These are phyloP conservation scores for Silvanus unidentatus DNA, from an alignment of 2,888 invertebrate species.

Conservation along the genomic window DNA sequence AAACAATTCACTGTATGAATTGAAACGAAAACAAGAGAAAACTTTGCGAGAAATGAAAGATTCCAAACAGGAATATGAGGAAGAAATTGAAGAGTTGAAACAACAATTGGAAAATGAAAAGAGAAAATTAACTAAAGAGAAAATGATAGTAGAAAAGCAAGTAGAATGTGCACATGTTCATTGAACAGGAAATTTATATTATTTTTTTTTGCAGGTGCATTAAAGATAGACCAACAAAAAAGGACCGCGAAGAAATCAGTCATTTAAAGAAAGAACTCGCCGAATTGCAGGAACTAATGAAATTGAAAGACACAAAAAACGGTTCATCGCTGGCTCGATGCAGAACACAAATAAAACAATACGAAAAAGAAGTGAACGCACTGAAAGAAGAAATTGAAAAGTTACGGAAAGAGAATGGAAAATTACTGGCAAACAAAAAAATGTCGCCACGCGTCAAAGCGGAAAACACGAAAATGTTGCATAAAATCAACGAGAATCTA, in stretches of 20 bases:
- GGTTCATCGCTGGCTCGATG: slow-evolving; percentile 66
- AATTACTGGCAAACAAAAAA: slow-evolving; percentile 56
- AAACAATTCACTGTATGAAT: slow-evolving; percentile 31
- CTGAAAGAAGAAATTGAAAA: slow-evolving; percentile 62
- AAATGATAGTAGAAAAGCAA: slow-evolving; percentile 45
- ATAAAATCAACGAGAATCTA: slow-evolving; percentile 66
- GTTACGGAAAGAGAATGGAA: slow-evolving; percentile 60
- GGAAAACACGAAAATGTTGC: slow-evolving; percentile 64
- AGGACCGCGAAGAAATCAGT: slow-evolving; percentile 65
- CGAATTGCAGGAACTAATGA: slow-evolving; percentile 60
- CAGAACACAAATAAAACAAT: slow-evolving; percentile 65
- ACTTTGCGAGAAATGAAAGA: slow-evolving; percentile 35
- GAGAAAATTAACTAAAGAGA: slow-evolving; percentile 58
- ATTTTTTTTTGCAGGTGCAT: slow-evolving; percentile 48
- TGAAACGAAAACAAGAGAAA: not conserved
- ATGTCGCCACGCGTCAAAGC: slow-evolving; percentile 51
- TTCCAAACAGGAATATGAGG: slow-evolving; percentile 54
- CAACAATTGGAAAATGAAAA: slow-evolving; percentile 58
- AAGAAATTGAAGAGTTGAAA: slow-evolving; percentile 59
- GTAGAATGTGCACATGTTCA: not conserved
- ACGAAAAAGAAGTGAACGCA: slow-evolving; percentile 64
- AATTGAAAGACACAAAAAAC: slow-evolving; percentile 67
- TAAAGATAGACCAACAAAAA: slow-evolving; percentile 59
- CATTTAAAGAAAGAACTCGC: slow-evolving; percentile 60
- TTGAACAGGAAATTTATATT: too few relatives aligned